phyloP scores from a whole-genome alignment of 2,113 vertebrate genomes.

The Larimichthys crocea region DNA sequence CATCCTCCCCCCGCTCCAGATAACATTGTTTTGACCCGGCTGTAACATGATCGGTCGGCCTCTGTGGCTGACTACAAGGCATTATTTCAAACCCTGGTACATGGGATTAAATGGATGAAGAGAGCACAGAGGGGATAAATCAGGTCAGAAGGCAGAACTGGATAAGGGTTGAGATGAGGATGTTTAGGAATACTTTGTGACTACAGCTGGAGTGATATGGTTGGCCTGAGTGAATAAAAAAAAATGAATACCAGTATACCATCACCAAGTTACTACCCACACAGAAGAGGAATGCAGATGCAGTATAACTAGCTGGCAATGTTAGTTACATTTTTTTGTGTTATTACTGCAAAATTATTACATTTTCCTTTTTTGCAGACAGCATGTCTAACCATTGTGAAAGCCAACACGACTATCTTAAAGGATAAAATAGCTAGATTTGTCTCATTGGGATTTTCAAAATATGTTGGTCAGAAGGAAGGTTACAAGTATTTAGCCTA shows the following conservation, averaged over 20 bases:
- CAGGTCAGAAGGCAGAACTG: constrained; percentile 50
- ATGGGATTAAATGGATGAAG: constrained; percentile 70
- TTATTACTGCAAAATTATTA: background rate
- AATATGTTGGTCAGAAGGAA: constrained; percentile 28
- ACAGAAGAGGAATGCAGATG: background rate
- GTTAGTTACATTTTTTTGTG: background rate
- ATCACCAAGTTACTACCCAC: background rate
- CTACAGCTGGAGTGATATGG: constrained; percentile 11
- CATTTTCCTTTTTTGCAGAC: constrained; percentile 4
- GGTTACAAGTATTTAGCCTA: constrained; percentile 12
- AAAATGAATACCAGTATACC: background rate
- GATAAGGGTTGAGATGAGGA: constrained; percentile 46
- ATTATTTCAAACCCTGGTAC: constrained; percentile 68
- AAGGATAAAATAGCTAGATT: background rate
- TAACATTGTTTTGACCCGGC: constrained; percentile 64
- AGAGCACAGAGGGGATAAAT: constrained; percentile 57
- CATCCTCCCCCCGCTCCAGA: constrained; percentile 13
- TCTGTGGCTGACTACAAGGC: constrained; percentile 53
- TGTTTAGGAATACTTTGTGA: constrained; percentile 24
- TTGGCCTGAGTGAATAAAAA: background rate
- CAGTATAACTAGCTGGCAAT: background rate
- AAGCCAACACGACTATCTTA: background rate
- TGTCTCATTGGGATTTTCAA: background rate
- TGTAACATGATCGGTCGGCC: constrained; percentile 59
- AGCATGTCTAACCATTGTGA: background rate